Evolutionary conservation across 2,888 invertebrate species (phyloP).

Genomic region (Conops quadrifasciatus): DNA sequence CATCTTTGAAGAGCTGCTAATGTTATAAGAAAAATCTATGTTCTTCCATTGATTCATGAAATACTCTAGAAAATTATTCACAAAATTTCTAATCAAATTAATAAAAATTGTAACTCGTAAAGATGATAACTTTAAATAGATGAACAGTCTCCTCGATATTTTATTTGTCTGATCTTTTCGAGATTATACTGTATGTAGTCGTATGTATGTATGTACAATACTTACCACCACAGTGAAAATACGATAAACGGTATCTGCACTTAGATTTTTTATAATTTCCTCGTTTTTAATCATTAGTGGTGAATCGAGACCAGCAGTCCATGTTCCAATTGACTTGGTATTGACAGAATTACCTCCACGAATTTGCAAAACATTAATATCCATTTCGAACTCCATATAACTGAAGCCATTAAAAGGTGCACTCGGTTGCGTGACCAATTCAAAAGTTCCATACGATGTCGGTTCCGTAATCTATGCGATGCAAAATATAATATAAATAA

Average conservation of each 20-base stretch:
- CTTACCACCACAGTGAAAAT: slow-evolving; percentile 85
- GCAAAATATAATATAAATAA: background rate
- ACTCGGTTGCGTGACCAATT: slow-evolving; percentile 70
- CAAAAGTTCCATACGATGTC: slow-evolving; percentile 76
- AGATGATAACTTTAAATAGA: no score
- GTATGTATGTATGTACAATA: slow-evolving; percentile 41
- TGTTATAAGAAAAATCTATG: no score
- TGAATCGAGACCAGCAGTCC: slow-evolving; percentile 79
- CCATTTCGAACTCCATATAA: slow-evolving; percentile 79
- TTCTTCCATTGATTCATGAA: no score
- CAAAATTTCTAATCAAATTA: no score
- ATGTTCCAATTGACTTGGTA: slow-evolving; percentile 76
- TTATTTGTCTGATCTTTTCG: background rate
- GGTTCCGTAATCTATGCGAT: slow-evolving; percentile 69
- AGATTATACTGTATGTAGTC: background rate
- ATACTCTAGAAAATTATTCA: no score
- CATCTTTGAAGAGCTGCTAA: no score
- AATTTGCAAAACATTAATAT: slow-evolving; percentile 75
- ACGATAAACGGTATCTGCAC: slow-evolving; percentile 84
- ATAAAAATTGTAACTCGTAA: no score
- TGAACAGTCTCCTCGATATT: no score
- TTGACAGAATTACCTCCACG: slow-evolving; percentile 78
- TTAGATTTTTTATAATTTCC: slow-evolving; percentile 76
- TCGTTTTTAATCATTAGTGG: slow-evolving; percentile 73
- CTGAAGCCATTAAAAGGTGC: slow-evolving; percentile 74